phyloP scores from a whole-genome alignment of 2,797 vertebrate genomes.

The Florisuga fusca region DNA sequence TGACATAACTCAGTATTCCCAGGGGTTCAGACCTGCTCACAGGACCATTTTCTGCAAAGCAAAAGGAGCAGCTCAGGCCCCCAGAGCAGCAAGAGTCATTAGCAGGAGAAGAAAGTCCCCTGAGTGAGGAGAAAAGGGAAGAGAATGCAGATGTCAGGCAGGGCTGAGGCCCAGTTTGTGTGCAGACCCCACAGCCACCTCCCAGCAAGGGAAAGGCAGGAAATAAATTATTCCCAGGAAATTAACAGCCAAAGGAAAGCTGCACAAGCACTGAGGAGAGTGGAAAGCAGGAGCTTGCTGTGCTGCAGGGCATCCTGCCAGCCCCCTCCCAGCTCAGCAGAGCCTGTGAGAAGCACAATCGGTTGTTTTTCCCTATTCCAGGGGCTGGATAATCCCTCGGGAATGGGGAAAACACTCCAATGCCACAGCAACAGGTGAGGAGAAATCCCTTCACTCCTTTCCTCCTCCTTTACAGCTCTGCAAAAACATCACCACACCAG shows the following conservation, averaged over 20 bases:
- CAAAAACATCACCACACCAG: neutral
- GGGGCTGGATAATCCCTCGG: fast-evolving
- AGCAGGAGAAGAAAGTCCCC: too few species aligned
- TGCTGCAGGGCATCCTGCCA: too few species aligned
- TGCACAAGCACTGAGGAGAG: too few species aligned
- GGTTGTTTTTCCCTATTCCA: fast-evolving
- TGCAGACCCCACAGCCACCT: too few species aligned
- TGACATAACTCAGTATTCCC: fast-evolving
- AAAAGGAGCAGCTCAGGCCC: neutral
- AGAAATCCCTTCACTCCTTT: fast-evolving
- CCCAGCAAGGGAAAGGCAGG: too few species aligned
- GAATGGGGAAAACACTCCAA: fast-evolving
- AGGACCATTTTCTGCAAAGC: fast-evolving
- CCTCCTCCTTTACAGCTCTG: fast-evolving
- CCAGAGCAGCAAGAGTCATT: neutral
- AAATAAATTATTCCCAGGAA: too few species aligned
- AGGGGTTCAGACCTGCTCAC: neutral
- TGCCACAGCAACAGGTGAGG: fast-evolving
- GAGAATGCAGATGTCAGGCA: too few species aligned
- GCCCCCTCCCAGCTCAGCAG: too few species aligned
- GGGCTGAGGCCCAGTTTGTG: too few species aligned
- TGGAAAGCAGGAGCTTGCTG: fast-evolving
- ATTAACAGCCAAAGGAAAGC: too few species aligned
- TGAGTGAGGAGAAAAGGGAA: too few species aligned
- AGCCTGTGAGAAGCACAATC: fast-evolving